These are phyloP conservation scores for Tamandua tetradactyla DNA, from an alignment of 2,797 vertebrate species.

Conservation along the genomic window DNA sequence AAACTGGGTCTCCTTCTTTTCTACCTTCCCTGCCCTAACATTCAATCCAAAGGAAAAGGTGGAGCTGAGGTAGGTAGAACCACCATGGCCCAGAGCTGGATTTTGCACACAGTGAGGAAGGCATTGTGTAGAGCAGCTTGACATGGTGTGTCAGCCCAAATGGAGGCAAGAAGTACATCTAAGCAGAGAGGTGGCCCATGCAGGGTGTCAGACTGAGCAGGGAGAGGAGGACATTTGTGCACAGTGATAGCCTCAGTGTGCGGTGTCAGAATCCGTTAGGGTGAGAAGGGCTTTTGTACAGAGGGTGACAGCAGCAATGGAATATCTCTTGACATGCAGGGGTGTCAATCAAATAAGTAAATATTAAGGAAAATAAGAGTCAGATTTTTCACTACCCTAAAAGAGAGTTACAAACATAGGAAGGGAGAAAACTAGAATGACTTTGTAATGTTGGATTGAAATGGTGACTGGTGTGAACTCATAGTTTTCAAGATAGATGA, in stretches of 20 bases:
- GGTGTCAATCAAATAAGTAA: not conserved
- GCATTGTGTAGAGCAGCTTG: not conserved
- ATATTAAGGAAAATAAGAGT: not conserved
- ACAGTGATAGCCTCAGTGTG: not conserved
- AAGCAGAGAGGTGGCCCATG: too few relatives aligned
- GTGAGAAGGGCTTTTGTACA: not conserved
- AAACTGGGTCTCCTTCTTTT: not conserved
- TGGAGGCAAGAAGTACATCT: not conserved
- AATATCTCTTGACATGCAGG: not conserved
- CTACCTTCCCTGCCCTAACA: not conserved
- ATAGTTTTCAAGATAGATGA: not conserved
- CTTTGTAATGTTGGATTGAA: not conserved
- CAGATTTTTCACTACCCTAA: not conserved
- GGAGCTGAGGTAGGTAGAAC: not conserved
- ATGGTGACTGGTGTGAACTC: not conserved
- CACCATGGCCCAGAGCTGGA: not conserved
- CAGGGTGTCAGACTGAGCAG: not conserved
- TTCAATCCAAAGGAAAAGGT: not conserved
- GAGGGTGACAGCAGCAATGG: not conserved
- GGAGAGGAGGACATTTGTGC: not conserved
- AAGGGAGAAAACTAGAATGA: not conserved
- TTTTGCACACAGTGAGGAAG: not conserved
- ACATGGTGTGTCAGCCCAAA: too few relatives aligned
- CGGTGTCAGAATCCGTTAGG: too few relatives aligned
- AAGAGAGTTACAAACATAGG: too few relatives aligned